Evolutionary conservation across 2,888 invertebrate species (phyloP), one percentile per base, ranked within the genome.

Genomic region (Cryptus armator): DNA sequence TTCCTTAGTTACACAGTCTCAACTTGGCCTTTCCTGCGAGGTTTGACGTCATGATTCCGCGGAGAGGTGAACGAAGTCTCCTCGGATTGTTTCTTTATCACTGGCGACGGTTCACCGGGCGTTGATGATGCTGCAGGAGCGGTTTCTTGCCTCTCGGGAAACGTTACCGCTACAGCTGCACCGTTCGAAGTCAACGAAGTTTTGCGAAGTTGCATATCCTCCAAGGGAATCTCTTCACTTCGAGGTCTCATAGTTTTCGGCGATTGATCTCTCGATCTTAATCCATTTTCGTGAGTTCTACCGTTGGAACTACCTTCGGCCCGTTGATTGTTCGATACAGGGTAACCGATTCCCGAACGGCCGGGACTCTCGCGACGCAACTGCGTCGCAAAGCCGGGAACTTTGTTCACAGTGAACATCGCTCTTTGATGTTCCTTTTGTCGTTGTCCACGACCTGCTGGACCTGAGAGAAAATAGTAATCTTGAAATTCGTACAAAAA

Each of bases 221-320:
- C 97, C 59, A 98, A 93, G 0, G 97, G 97, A 66, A 98, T 98
- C 89, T 97, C 97, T 91, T 97, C 96, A 32, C 96, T 97, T 81
- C 97, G 95, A 0, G 97, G 96, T 53, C 97, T 94, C 0, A 97
- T 97, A 94, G 96, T 95, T 84, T 96, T 95, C 0, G 96, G 96
- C n/a, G 97, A 97, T 16, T 95, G 95, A 29, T 97, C 97, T 6
- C 97, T 94, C 0, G 97, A 97, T 1, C 95, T 95, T 53, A 94
- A 94, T 1, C 94, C 92, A 32, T 90, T 92, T 67, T 93, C 91
- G n/a, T 88, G 89, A 66, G 72, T 59, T 90, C 77, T 75, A 78
- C 84, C 89, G 75, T 87, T 90, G 87, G 86, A 91, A 83, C 71
- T 90, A 88, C 37, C 88, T 80, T 48, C 86, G 68, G 56, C 90